These are phyloP conservation scores for Centropus bengalensis DNA, from an alignment of 2,113 vertebrate species.

Conservation along the genomic window DNA sequence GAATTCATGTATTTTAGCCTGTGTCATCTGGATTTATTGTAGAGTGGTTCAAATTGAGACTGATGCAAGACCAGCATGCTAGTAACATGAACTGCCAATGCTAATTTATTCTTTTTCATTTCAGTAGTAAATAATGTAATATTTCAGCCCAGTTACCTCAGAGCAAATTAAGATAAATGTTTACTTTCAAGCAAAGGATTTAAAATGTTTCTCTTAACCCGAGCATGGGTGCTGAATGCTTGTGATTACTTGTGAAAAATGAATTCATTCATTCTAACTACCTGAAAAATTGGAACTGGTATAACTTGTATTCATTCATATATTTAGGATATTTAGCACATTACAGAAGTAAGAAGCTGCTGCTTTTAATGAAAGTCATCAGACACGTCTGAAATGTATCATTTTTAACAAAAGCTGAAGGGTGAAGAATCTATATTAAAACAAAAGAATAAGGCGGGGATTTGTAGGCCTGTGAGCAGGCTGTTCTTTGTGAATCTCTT, in stretches of 20 bases:
- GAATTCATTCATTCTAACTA: neutral
- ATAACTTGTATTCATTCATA: slow-evolving; percentile 12
- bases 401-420: neutral
- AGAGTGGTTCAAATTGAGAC: slow-evolving; percentile 51
- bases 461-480: neutral
- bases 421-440: neutral
- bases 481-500: neutral
- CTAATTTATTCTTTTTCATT: slow-evolving; percentile 48
- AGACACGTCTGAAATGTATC: neutral
- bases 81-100: neutral
- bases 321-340: neutral
- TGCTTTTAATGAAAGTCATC: neutral
- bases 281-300: neutral
- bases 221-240: slow-evolving; percentile 6
- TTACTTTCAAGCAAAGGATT: slow-evolving; percentile 17
- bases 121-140: slow-evolving; percentile 56
- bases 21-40: slow-evolving; percentile 36
- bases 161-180: slow-evolving; percentile 62
- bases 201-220: slow-evolving; percentile 25
- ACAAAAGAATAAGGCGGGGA: neutral
- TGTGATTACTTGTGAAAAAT: slow-evolving; percentile 36
- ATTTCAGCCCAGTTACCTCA: slow-evolving; percentile 64
- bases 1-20: slow-evolving; percentile 59
- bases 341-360: neutral
- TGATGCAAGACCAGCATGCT: slow-evolving; percentile 47